A percentile compares a stretch with the other conserved stretches of the same genome.
phyloP scores from a whole-genome alignment of 2,113 vertebrate genomes.

The Bubalus kerabau region DNA sequence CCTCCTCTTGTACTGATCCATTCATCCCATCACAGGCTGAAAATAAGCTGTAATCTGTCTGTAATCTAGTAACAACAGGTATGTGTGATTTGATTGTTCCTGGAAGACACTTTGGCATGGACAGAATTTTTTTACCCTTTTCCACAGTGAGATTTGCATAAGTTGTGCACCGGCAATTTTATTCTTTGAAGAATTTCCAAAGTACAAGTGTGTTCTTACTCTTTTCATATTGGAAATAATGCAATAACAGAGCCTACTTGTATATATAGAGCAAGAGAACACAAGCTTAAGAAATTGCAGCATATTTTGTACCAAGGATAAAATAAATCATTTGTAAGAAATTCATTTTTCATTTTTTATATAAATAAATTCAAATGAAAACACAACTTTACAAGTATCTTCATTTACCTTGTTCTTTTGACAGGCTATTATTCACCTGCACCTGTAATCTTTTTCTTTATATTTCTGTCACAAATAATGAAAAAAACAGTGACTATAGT shows the following conservation, averaged over 20 bases:
- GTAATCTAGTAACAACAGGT: neutral
- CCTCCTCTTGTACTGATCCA: neutral
- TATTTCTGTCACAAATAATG: constrained; percentile 13
- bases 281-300: neutral
- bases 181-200: neutral
- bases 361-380: constrained; percentile 52
- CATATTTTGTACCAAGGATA: neutral
- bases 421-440: constrained; percentile 35
- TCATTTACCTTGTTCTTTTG: constrained; percentile 48
- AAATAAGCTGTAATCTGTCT: neutral
- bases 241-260: neutral
- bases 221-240: neutral
- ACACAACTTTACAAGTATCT: constrained; percentile 49
- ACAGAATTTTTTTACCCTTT: neutral
- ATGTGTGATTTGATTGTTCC: neutral
- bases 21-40: neutral
- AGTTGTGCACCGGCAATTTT: neutral
- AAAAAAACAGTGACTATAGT: neutral
- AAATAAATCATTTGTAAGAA: constrained; percentile 39
- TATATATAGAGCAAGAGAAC: neutral
- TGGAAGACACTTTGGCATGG: neutral
- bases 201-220: neutral
- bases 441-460: constrained; percentile 29
- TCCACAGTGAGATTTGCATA: neutral
- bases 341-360: constrained; percentile 18